These are phyloP conservation scores for Vidua macroura DNA, from an alignment of 2,113 vertebrate genomes.

Conservation along the genomic window DNA sequence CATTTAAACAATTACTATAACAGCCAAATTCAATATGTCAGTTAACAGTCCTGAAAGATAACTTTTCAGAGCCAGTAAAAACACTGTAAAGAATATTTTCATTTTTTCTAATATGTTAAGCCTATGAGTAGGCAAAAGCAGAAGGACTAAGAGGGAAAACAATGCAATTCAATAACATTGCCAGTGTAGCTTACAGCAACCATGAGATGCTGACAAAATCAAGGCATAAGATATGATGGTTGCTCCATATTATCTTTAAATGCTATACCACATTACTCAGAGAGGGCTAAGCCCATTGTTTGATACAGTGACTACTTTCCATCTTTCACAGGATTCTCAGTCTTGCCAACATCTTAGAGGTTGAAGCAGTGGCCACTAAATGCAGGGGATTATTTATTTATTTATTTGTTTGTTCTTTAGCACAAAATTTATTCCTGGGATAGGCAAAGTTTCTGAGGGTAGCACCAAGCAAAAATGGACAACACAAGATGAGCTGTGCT, in stretches of 20 bases:
- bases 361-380: background rate
- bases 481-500: background rate
- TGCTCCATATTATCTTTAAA: background rate
- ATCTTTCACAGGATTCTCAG: background rate
- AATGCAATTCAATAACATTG: background rate
- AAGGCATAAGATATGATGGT: background rate
- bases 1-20: constrained; percentile 75
- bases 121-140: background rate
- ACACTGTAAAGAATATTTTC: background rate
- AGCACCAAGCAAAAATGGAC: background rate
- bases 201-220: background rate
- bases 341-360: background rate
- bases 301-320: background rate
- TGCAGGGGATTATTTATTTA: background rate
- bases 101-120: background rate
- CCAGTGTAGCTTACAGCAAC: background rate
- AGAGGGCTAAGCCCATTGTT: background rate
- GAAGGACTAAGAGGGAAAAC: background rate
- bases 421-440: background rate
- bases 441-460: background rate
- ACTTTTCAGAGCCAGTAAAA: constrained; percentile 26
- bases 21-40: constrained; percentile 67
- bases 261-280: background rate
- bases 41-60: constrained; percentile 29
- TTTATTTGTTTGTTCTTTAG: background rate